phyloP scores from a whole-genome alignment of 2,888 invertebrate genomes.

The Metacarcinus magister region DNA sequence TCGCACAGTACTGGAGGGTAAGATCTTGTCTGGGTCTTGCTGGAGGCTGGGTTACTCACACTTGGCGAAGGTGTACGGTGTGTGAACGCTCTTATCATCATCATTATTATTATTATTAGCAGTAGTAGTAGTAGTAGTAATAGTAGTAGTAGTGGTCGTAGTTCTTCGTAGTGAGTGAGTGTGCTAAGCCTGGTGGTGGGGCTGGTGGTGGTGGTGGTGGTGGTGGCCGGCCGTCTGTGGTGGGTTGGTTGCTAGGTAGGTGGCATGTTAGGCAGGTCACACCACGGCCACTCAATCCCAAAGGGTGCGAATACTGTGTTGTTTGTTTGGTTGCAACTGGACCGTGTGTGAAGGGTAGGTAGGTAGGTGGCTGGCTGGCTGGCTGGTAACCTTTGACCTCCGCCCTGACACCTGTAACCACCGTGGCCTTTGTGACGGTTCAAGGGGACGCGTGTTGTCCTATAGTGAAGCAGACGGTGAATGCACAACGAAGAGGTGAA shows the following conservation, averaged over 20 bases:
- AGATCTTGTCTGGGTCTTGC: too few relatives aligned
- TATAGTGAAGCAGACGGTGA: background rate
- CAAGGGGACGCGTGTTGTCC: background rate
- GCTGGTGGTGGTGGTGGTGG: background rate
- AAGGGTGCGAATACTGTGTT: background rate
- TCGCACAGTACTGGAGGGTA: too few relatives aligned
- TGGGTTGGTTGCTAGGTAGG: constrained; percentile 26
- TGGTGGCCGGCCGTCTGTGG: background rate
- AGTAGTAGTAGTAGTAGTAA: background rate
- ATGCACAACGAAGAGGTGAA: background rate
- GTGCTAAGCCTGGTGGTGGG: background rate
- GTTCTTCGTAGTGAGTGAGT: background rate
- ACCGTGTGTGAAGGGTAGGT: background rate
- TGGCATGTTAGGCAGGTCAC: background rate
- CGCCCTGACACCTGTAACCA: background rate
- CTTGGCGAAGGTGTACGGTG: too few relatives aligned
- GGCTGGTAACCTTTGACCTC: background rate
- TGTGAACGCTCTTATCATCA: background rate
- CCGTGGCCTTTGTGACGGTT: background rate
- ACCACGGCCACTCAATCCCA: background rate
- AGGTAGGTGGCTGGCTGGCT: background rate
- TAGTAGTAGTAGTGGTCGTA: background rate
- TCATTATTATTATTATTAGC: background rate
- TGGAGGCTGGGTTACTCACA: too few relatives aligned
- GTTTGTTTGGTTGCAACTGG: background rate